phyloP scores from a whole-genome alignment of 2,888 invertebrate species.

The Pyrrhosoma nymphula region DNA sequence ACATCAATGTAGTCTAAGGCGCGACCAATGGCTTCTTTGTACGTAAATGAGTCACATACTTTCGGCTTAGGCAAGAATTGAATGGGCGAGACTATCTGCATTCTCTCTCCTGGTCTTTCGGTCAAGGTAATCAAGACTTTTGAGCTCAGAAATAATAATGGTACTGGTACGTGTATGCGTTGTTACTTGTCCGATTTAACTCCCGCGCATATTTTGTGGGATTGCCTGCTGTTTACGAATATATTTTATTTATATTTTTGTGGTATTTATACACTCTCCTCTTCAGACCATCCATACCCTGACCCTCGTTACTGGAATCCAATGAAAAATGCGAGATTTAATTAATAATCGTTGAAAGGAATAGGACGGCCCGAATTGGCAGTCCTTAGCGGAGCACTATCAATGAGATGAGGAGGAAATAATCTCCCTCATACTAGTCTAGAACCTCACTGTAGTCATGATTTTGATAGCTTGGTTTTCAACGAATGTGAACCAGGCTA shows the following conservation, averaged over 20 bases:
- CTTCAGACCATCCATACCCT: too few species aligned
- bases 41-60: not conserved
- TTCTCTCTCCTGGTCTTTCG: constrained; percentile 31
- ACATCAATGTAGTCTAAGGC: not conserved
- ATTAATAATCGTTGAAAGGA: too few species aligned
- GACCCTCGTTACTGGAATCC: too few species aligned
- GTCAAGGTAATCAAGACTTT: constrained; percentile 62
- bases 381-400: too few species aligned
- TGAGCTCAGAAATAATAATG: not conserved
- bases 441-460: too few species aligned
- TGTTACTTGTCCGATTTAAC: not conserved
- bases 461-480: too few species aligned
- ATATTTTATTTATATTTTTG: not conserved
- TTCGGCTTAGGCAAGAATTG: not conserved
- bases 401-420: too few species aligned
- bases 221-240: not conserved
- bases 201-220: not conserved
- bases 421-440: too few species aligned
- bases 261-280: too few species aligned
- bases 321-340: too few species aligned
- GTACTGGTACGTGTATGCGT: not conserved
- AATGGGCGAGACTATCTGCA: not conserved
- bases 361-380: too few species aligned
- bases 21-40: not conserved
- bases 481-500: too few species aligned